Conservation (phyloP, 2,113 vertebrate genomes). For the Romanogobio albipinnatus region DNA sequence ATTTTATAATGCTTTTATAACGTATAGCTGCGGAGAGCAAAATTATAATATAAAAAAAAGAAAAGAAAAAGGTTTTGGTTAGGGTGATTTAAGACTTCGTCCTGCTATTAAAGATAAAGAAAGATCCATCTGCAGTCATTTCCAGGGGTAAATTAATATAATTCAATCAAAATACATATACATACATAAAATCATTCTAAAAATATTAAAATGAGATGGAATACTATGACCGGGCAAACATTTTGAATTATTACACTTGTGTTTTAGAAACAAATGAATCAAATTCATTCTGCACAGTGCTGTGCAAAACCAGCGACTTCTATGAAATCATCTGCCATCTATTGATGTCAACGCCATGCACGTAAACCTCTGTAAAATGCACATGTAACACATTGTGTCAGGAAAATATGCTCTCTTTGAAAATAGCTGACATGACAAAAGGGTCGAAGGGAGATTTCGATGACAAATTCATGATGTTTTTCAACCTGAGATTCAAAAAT, state of each 20-base stretch:
- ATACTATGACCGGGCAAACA: background rate
- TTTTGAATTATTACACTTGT: slow-evolving; percentile 4
- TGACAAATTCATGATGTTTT: slow-evolving; percentile 62
- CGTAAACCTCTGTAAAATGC: slow-evolving; percentile 65
- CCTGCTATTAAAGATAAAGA: background rate
- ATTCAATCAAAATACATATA: slow-evolving; percentile 39
- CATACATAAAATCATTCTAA: slow-evolving; percentile 35
- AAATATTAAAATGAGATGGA: slow-evolving; percentile 40
- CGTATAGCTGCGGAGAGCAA: background rate
- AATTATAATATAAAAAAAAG: background rate
- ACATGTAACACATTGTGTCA: slow-evolving; percentile 66
- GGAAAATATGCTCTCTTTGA: slow-evolving; percentile 71
- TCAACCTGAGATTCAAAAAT: slow-evolving; percentile 78
- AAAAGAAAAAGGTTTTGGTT: background rate
- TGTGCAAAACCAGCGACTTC: slow-evolving; percentile 29
- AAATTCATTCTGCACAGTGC: background rate
- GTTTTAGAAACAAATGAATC: slow-evolving; percentile 35
- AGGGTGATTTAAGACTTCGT: background rate
- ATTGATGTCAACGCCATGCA: slow-evolving; percentile 72
- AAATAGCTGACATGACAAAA: slow-evolving; percentile 66
- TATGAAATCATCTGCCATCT: slow-evolving; percentile 63
- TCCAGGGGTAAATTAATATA: slow-evolving; percentile 38
- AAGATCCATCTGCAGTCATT: slow-evolving; percentile 1
- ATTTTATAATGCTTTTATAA: background rate
- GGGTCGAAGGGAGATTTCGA: slow-evolving; percentile 69